Evolutionary conservation across 2,113 vertebrate genomes (phyloP), one percentile per base, ranked within the genome.

Genomic region (Echinops telfairi): DNA sequence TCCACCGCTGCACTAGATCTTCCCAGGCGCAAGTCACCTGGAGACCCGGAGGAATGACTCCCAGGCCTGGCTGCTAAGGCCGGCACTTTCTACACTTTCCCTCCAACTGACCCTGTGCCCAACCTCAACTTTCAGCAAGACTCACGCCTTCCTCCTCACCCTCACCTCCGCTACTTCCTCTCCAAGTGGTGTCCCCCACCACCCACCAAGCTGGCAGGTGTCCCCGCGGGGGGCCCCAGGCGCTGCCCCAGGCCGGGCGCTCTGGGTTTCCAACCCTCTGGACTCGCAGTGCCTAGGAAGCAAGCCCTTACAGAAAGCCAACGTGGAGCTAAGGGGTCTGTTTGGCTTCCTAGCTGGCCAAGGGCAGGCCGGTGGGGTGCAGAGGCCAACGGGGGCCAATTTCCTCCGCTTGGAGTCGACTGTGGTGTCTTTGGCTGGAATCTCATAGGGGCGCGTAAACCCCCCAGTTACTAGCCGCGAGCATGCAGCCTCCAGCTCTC

Each of bases 51-150:
- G 53, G 2, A 20, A 36, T 22, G 68, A 31, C 71, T 64, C 29
- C n/a, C 25, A 22, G 88, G 64, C 90, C 88, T 79, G 36, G 62
- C 60, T 17, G 33, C 84, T 53, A 31, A 78, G 85, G 31, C 62
- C 3, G 3, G 81, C 47, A 40, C 7, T 68, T 25, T 4, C 43
- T 71, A 53, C 82, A 82, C 40, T n/a, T 89, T 85, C 43, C 31
- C 47, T 88, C 33, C 29, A 66, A 29, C 89, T 71, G 71, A 81
- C 70, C 64, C 47, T n/a, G 82, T 3, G 80, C 64, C 23, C 23
- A 38, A 79, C 33, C 29, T 14, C 85, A 80, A 62, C 90, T 92
- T 91, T 66, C 36, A 68, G 25, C 10, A 79, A 33, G 38, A 92
- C 78, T 94, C 73, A 17, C 25, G 31, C 6, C 43, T 53, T 82